phyloP scores from a whole-genome alignment of 2,113 vertebrate genomes.

The Plestiodon gilberti region DNA sequence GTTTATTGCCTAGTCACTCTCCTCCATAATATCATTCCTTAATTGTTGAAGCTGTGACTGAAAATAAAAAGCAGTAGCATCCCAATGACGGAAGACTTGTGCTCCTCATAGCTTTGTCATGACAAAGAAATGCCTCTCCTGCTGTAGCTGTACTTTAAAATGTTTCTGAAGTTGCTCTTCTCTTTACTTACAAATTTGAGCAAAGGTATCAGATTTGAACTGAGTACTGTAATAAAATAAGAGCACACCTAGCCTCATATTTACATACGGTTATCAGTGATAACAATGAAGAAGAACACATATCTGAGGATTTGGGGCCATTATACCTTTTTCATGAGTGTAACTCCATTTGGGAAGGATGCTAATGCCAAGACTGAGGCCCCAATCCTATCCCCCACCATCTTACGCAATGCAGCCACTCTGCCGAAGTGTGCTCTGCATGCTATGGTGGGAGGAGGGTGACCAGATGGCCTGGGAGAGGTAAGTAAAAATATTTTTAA shows the following conservation, averaged over 20 bases:
- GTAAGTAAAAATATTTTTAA: too few relatives aligned
- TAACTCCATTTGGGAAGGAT: slow-evolving; percentile 31
- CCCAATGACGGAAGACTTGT: slow-evolving; percentile 20
- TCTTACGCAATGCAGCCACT: too few relatives aligned
- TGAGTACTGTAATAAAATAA: slow-evolving; percentile 27
- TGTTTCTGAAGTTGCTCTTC: slow-evolving; percentile 24
- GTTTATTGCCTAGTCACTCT: slow-evolving; percentile 26
- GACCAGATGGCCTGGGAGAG: too few relatives aligned
- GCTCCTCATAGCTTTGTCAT: slow-evolving; percentile 51
- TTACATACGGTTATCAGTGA: slow-evolving; percentile 8
- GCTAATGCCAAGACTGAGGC: not conserved
- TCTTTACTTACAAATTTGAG: slow-evolving; percentile 32
- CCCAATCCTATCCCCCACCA: too few relatives aligned
- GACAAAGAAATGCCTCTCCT: slow-evolving; percentile 46
- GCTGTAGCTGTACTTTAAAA: slow-evolving; percentile 24
- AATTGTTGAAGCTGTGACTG: slow-evolving; percentile 54
- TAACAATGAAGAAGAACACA: slow-evolving; percentile 23
- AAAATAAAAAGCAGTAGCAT: slow-evolving; percentile 37
- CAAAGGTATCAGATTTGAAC: slow-evolving; percentile 14
- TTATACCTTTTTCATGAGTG: slow-evolving; percentile 22
- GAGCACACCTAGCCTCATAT: not conserved
- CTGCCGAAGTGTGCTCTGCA: too few relatives aligned
- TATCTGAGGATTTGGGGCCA: slow-evolving; percentile 12
- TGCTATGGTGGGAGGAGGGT: too few relatives aligned
- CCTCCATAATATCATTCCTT: slow-evolving; percentile 41